A percentile compares a stretch with the other conserved stretches of the same genome.
Conservation (phyloP, 2,888 invertebrate species). For the Eilema caniola region DNA sequence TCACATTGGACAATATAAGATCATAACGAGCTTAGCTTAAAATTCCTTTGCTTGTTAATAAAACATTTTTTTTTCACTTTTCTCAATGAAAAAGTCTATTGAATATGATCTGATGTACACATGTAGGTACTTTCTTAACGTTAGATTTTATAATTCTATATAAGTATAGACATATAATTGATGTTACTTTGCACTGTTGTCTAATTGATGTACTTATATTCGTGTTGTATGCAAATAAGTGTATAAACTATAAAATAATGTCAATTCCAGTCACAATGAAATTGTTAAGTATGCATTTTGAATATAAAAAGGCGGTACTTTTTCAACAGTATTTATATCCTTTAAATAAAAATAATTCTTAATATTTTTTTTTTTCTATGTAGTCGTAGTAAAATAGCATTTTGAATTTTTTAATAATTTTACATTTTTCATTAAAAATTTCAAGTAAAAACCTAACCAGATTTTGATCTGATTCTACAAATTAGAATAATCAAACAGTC, state of each 20-base stretch:
- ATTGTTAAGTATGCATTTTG: slow-evolving; percentile 28
- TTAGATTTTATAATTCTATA: slow-evolving; percentile 42
- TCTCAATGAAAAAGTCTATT: slow-evolving; percentile 22
- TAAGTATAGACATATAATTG: slow-evolving; percentile 29
- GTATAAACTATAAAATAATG: slow-evolving; percentile 32
- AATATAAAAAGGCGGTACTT: too few species aligned
- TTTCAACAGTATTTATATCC: neutral
- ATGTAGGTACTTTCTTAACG: slow-evolving; percentile 28
- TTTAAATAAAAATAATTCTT: neutral
- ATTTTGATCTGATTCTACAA: neutral
- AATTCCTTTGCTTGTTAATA: slow-evolving; percentile 48
- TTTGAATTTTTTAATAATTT: neutral
- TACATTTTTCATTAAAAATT: neutral
- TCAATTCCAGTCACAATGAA: slow-evolving; percentile 46
- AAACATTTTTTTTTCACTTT: slow-evolving; percentile 34
- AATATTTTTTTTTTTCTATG: too few species aligned
- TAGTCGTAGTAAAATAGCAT: neutral
- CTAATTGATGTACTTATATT: slow-evolving; percentile 35
- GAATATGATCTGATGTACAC: slow-evolving; percentile 31
- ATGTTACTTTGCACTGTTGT: slow-evolving; percentile 49
- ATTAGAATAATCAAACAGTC: neutral
- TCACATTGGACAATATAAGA: slow-evolving; percentile 76
- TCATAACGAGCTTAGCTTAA: slow-evolving; percentile 77
- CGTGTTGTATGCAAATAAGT: slow-evolving; percentile 36
- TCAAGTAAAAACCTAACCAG: neutral